Evolutionary conservation across 1,140 invertebrate species (phyloP).

Genomic region (Platorchestia sp.): DNA sequence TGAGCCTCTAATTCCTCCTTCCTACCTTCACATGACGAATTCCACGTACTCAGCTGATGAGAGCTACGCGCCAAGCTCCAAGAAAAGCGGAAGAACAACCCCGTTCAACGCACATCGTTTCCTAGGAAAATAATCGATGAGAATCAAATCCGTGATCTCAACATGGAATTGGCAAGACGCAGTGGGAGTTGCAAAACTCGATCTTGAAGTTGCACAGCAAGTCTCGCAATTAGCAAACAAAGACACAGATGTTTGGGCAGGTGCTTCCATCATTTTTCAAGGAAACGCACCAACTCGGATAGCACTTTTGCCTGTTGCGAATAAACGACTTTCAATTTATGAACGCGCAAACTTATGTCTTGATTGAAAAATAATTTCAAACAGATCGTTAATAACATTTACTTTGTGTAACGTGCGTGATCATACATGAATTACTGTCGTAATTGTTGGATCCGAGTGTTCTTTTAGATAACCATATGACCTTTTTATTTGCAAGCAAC

Average conservation of each 20-base stretch:
- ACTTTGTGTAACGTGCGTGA: background rate
- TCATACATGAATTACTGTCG: background rate
- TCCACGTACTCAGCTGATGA: background rate
- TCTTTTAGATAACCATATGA: no score
- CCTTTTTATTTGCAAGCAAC: no score
- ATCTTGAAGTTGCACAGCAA: background rate
- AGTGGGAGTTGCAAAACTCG: background rate
- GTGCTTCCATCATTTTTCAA: background rate
- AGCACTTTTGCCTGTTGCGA: background rate
- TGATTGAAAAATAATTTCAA: background rate
- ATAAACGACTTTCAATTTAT: background rate
- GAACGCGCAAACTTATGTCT: background rate
- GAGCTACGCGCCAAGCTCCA: background rate
- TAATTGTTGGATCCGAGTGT: no score
- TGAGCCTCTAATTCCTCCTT: no score
- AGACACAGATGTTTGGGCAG: background rate
- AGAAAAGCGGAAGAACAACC: background rate
- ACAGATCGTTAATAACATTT: background rate
- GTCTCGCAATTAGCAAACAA: background rate
- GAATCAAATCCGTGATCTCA: background rate
- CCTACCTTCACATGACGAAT: no score
- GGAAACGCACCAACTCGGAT: background rate
- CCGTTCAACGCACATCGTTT: background rate
- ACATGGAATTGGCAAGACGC: background rate
- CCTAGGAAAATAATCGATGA: background rate